A percentile compares a stretch with the other conserved stretches of the same genome.
Evolutionary conservation across 2,113 vertebrate species (phyloP).

Genomic region (Prinia subflava): DNA sequence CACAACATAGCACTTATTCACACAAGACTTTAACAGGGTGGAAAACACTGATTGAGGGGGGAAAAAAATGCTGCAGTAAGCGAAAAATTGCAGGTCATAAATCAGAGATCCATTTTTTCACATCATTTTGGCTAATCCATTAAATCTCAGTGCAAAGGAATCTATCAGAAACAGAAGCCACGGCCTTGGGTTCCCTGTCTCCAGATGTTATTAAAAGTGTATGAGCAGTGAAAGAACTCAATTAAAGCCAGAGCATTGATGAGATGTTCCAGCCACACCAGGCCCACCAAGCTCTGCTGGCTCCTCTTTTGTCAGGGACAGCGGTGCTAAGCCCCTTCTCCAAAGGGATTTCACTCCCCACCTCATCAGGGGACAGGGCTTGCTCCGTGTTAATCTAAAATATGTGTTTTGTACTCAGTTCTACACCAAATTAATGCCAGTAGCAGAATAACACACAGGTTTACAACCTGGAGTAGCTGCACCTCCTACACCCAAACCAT

Average conservation of each 20-base stretch:
- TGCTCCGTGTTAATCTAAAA: background rate
- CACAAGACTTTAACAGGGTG: conserved; percentile 64
- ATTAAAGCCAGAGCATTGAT: background rate
- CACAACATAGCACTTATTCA: conserved; percentile 80
- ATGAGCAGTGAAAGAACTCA: conserved; percentile 28
- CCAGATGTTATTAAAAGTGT: conserved; percentile 49
- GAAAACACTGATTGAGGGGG: conserved; percentile 55
- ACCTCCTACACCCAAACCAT: background rate
- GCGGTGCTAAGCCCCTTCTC: background rate
- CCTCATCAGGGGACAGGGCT: accelerated
- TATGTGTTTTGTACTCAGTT: accelerated
- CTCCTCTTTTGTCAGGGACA: background rate
- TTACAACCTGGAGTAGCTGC: background rate
- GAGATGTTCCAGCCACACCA: background rate
- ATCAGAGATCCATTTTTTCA: conserved; percentile 81
- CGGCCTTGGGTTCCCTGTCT: conserved; percentile 26
- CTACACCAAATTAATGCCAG: background rate
- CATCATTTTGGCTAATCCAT: conserved; percentile 80
- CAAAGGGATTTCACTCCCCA: background rate
- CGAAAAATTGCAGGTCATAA: conserved; percentile 79
- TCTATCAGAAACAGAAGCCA: conserved; percentile 73
- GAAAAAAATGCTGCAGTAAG: conserved; percentile 71
- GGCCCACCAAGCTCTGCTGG: conserved; percentile 6
- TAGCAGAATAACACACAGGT: background rate
- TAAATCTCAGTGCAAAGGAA: conserved; percentile 78